These are phyloP conservation scores for Eospalax fontanierii DNA, from an alignment of 2,797 vertebrate species.

Conservation along the genomic window DNA sequence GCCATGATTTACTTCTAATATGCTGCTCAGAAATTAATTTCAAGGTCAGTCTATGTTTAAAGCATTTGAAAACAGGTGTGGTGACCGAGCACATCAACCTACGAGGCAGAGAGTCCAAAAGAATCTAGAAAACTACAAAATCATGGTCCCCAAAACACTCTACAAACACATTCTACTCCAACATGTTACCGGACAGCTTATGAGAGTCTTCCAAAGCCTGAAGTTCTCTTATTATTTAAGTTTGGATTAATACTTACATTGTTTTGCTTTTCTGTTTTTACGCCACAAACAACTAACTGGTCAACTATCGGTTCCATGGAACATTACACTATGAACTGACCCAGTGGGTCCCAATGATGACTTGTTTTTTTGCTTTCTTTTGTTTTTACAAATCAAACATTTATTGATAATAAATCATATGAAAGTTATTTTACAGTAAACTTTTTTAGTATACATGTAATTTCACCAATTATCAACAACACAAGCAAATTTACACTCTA, in stretches of 20 bases:
- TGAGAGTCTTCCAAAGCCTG: background rate
- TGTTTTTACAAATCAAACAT: too few species aligned
- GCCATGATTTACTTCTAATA: slow-evolving; percentile 1
- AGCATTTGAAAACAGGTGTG: background rate
- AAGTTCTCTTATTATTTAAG: background rate
- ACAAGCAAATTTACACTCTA: too few species aligned
- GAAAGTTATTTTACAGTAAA: too few species aligned
- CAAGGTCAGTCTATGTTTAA: background rate
- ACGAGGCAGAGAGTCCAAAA: background rate
- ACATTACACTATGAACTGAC: background rate
- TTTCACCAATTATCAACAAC: too few species aligned
- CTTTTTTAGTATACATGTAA: too few species aligned
- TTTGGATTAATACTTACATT: background rate
- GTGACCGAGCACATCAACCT: background rate
- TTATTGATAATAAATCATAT: too few species aligned
- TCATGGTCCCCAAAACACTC: background rate
- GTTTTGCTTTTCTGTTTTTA: background rate
- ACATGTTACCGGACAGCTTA: background rate
- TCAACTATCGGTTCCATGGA: slow-evolving; percentile 3
- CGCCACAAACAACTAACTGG: slow-evolving; percentile 27
- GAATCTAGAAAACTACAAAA: background rate
- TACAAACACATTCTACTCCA: background rate
- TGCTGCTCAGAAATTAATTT: slow-evolving; percentile 24
- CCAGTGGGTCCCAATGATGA: background rate
- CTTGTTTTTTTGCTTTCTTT: background rate